These are phyloP conservation scores for Chaetodon trifasciatus DNA, from an alignment of 2,797 vertebrate species.

Conservation along the genomic window DNA sequence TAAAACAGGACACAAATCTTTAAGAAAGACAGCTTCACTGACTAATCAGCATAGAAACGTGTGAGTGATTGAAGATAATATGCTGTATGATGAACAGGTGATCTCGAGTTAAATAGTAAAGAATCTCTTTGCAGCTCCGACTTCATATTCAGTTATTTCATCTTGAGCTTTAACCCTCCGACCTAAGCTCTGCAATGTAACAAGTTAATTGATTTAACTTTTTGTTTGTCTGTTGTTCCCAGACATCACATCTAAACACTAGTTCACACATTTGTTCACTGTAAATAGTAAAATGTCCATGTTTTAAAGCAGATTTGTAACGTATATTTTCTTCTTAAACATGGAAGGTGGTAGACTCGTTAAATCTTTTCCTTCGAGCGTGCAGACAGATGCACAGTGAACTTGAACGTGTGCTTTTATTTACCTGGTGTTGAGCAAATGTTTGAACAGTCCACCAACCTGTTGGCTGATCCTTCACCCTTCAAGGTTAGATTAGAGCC, in stretches of 20 bases:
- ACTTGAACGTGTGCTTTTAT: conserved; percentile 34
- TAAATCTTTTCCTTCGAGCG: neutral
- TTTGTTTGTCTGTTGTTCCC: neutral
- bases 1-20: neutral
- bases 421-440: conserved; percentile 52
- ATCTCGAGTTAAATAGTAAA: neutral
- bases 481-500: conserved; percentile 73
- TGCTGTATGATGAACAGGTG: neutral
- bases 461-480: conserved; percentile 44
- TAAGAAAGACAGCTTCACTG: neutral
- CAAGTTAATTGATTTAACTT: neutral
- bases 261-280: neutral
- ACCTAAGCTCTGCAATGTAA: neutral
- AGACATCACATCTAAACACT: no score
- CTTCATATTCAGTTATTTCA: neutral
- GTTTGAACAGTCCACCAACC: conserved; percentile 36
- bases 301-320: neutral
- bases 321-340: neutral
- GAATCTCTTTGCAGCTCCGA: neutral
- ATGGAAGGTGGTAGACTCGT: neutral
- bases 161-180: neutral
- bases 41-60: neutral
- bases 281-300: neutral
- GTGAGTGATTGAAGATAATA: neutral
- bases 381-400: conserved; percentile 1